Base-by-base conservation (phyloP, 2,113 vertebrate genomes). In the Aythya baeri region DNA sequence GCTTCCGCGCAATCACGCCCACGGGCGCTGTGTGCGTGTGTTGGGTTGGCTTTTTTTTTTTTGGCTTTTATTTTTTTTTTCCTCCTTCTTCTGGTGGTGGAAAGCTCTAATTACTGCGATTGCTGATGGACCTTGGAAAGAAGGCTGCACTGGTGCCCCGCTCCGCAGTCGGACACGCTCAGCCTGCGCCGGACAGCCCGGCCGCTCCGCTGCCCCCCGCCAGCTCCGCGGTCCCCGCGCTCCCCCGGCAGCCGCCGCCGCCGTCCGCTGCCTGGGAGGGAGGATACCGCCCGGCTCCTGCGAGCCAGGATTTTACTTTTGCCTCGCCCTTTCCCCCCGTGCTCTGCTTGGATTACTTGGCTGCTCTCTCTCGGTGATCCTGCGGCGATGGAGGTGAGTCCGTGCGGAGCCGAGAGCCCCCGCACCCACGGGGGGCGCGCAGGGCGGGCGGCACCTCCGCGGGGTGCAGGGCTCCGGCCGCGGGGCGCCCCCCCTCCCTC, bases 41-140 rank as follows among this genome's bases (percentile, higher is more conserved):
- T 92, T 90, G 83, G 87, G 87, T 83, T 94, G 90, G 93, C 38
- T 93, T 93, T 80, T 93, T 93, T 91, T 20, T 43, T 44, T 46
- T 50, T 49, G 32, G 76, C 7, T 13, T 31, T 23, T 14, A 5
- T 63, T 91, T 88, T 84, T 87, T 91, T 88, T 86, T 79, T 46
- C 36, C 66, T 92, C 38, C 66, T 80, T 67, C 38, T 96, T 94
- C 96, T 98, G 97, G 96, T 93, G 96, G 97, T 97, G 97, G 97
- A 97, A 97, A 97, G 93, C 96, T 97, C 97, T 97, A 97, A 97
- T 97, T 97, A 96, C 97, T 97, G 91, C 91, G 96, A 97, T 96
- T 94, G 97, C 98, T 98, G 98, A 97, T 98, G 98, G 98, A 98
- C 98, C 97, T 98, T 98, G 97, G 97, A 95, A 94, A 96, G 96